phyloP scores from a whole-genome alignment of 2,888 invertebrate species.

The Tuberolachnus salignus region DNA sequence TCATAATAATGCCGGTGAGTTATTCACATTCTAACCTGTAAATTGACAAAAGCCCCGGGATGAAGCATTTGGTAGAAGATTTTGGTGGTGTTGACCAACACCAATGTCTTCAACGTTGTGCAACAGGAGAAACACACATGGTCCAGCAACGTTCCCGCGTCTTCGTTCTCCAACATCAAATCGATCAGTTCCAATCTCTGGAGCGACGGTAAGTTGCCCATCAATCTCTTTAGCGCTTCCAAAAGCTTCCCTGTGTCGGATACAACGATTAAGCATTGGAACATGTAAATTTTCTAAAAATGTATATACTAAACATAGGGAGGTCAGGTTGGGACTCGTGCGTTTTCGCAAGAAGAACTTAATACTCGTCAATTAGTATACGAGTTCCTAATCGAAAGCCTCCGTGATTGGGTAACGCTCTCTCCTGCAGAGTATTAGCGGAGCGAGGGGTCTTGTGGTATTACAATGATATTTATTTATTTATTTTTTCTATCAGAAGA shows the following conservation, averaged over 20 bases:
- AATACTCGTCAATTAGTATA: too few relatives aligned
- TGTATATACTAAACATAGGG: not conserved
- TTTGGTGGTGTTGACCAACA: conserved; percentile 77
- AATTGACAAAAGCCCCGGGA: conserved; percentile 76
- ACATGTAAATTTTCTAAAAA: not conserved
- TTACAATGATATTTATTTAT: too few relatives aligned
- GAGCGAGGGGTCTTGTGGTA: too few relatives aligned
- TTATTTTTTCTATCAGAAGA: too few relatives aligned
- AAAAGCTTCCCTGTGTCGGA: conserved; percentile 67
- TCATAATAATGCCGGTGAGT: too few relatives aligned
- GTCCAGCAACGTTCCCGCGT: conserved; percentile 75
- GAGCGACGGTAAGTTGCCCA: conserved; percentile 70
- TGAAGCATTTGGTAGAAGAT: conserved; percentile 74
- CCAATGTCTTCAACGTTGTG: conserved; percentile 69
- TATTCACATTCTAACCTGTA: conserved; percentile 68
- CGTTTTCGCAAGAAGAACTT: too few relatives aligned
- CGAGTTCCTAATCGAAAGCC: too few relatives aligned
- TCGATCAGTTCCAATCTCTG: conserved; percentile 73
- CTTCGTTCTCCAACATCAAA: conserved; percentile 74
- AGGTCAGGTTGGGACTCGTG: too few relatives aligned
- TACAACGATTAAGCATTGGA: not conserved
- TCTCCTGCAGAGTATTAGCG: too few relatives aligned
- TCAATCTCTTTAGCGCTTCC: conserved; percentile 71
- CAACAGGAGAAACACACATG: conserved; percentile 73
- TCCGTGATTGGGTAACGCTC: too few relatives aligned